These are phyloP conservation scores for Pelecanoides urinatrix DNA, from an alignment of 2,113 vertebrate species.

Conservation along the genomic window DNA sequence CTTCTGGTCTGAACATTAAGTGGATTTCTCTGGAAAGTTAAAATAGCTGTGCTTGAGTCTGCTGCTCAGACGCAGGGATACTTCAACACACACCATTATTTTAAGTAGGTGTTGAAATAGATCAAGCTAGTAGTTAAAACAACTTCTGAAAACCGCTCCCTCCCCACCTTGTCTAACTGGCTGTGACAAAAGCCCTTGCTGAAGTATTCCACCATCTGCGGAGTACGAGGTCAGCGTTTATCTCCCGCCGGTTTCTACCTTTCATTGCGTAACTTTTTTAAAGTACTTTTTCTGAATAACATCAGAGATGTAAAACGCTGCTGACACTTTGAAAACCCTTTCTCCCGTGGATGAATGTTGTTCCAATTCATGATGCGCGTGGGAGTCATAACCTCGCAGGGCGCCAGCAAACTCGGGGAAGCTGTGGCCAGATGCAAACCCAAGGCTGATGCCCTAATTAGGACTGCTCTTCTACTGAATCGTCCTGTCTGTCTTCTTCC, in stretches of 20 bases:
- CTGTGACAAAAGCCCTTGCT: not conserved
- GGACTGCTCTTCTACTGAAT: not conserved
- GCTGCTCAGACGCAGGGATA: fast-evolving
- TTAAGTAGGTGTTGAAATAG: not conserved
- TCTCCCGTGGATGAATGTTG: fast-evolving
- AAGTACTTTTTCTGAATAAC: not conserved
- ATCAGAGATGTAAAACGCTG: not conserved
- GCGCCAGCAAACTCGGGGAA: fast-evolving
- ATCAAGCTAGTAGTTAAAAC: not conserved
- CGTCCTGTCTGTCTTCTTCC: not conserved
- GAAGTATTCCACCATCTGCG: not conserved
- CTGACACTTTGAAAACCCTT: fast-evolving
- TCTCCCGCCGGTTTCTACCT: not conserved
- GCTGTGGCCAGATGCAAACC: not conserved
- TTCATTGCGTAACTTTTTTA: fast-evolving
- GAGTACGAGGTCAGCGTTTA: not conserved
- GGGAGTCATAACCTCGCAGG: fast-evolving
- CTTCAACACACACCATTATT: not conserved
- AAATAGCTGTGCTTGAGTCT: not conserved
- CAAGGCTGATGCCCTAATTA: not conserved
- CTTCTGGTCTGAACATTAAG: fast-evolving
- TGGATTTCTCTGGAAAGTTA: not conserved
- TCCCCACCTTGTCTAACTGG: not conserved
- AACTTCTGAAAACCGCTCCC: not conserved
- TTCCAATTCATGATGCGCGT: fast-evolving